Conservation (phyloP, 2,797 vertebrate species). For the Hapalemur alaotrensis region DNA sequence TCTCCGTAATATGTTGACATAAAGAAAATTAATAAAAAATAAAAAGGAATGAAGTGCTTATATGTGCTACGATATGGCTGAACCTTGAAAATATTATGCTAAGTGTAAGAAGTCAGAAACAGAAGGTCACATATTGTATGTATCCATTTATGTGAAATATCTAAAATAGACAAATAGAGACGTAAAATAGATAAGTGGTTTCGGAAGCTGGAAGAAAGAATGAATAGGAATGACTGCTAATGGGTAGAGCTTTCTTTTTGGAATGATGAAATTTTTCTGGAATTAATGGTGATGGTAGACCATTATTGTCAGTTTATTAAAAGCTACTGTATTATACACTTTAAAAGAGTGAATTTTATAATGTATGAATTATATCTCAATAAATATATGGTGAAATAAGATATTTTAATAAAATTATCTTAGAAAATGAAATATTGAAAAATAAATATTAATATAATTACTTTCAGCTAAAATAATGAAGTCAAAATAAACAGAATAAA, state of each 20-base stretch:
- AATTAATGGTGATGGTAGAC: not conserved
- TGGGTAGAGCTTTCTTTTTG: not conserved
- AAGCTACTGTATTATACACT: not conserved
- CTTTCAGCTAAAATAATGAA: not conserved
- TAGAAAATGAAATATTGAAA: not conserved
- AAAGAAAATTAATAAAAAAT: not conserved
- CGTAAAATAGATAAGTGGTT: not conserved
- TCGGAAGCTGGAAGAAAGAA: not conserved
- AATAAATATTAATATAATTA: not conserved
- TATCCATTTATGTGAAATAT: not conserved
- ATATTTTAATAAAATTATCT: not conserved
- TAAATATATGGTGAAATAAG: not conserved
- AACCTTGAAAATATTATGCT: not conserved
- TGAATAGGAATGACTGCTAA: not conserved
- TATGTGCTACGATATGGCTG: not conserved
- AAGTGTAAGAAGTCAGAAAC: not conserved
- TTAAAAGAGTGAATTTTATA: not conserved
- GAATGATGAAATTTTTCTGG: not conserved
- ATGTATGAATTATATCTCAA: not conserved
- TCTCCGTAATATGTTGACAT: too few species aligned
- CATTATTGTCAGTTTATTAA: not conserved
- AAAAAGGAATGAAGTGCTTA: not conserved
- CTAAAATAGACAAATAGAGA: not conserved
- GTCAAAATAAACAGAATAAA: not conserved
- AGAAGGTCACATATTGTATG: not conserved